Base-by-base conservation (phyloP, 1,140 invertebrate genomes). In the Akabosia matsudoensis region DNA sequence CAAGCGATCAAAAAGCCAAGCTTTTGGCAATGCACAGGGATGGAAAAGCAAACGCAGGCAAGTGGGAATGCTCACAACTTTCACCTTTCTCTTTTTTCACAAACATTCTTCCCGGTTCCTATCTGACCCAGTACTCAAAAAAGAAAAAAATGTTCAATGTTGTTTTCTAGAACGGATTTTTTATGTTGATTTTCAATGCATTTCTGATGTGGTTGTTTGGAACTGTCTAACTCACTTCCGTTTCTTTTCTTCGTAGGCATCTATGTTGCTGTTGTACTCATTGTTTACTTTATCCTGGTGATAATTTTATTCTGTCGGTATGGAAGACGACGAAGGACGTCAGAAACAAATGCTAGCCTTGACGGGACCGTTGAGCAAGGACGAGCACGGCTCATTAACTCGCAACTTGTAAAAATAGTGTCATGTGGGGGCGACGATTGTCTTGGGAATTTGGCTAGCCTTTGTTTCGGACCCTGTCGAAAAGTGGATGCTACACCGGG, bases 11-110 rank as follows among this genome's bases (percentile, higher is more conserved):
- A 51, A 45, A 24, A 16, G 70, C 70, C 16, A 72, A 72, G 30
- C 70, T 72, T 22, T 28, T 72, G 3, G 70, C 70, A 28, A 72
- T 72, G 70, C 70, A 72, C 34, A 24, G 37, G 24, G 37, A 72
- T 51, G 26, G 70, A 2, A 51, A 22, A 45, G 70, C 70, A 72
- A 72, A 72, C 45, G 70, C 70, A 51, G 70, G 70, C 37, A 45
- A 45, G 70, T 72, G 22, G n/a, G 3, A 45, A 45, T 37, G 16
- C 26, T 14, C 67, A 70, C 28, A 30, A 70, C 7, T 70, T 30
- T 45, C 37, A 10, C 18, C 37, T 45, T 18, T 45, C 18, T 45
- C 37, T 45, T 7, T 45, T 45, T 45, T 45, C 37, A 18, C 37
- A 18, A 45, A 45, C 18, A n/a, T 45, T 45, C 37, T 18, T 45